phyloP scores from a whole-genome alignment of 1,140 invertebrate species.

The Drosophila parabipectinata region DNA sequence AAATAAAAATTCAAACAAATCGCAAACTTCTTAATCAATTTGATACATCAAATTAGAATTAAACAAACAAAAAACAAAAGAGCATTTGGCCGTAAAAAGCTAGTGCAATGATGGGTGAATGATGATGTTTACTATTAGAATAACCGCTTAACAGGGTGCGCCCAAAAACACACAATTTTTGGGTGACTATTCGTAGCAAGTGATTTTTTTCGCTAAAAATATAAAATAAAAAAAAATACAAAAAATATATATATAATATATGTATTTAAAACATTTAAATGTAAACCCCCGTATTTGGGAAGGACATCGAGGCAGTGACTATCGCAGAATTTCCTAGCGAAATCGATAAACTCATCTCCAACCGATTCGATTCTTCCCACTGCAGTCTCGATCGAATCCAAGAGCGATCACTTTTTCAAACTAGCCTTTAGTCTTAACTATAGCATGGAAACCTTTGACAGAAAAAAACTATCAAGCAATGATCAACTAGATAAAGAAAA shows the following conservation, averaged over 20 bases:
- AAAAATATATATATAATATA: constrained; percentile 6
- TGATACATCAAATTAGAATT: constrained; percentile 51
- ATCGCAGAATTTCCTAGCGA: constrained; percentile 20
- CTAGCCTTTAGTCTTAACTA: constrained; percentile 71
- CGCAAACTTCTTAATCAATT: constrained; percentile 61
- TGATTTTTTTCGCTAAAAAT: constrained; percentile 45
- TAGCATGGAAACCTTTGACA: constrained; percentile 24
- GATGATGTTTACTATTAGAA: constrained; percentile 30
- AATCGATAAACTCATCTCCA: constrained; percentile 1
- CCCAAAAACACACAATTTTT: constrained; percentile 23
- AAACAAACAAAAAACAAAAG: constrained; percentile 14
- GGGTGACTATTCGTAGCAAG: constrained; percentile 41
- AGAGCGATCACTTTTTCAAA: constrained; percentile 55
- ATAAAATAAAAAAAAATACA: constrained; percentile 1
- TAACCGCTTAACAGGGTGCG: constrained; percentile 44
- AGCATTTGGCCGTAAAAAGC: constrained; percentile 22
- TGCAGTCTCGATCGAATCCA: constrained; percentile 19
- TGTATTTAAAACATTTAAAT: not conserved
- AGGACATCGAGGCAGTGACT: constrained; percentile 11
- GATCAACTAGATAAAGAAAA: constrained; percentile 45
- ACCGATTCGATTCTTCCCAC: constrained; percentile 17
- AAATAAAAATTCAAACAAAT: constrained; percentile 33
- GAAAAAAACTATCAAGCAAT: constrained; percentile 39
- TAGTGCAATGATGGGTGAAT: not conserved
- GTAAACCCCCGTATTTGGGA: constrained; percentile 12